Evolutionary conservation across 2,113 vertebrate species (phyloP), one percentile per base, ranked within the genome.

Genomic region (Syngnathoides biaculeatus): DNA sequence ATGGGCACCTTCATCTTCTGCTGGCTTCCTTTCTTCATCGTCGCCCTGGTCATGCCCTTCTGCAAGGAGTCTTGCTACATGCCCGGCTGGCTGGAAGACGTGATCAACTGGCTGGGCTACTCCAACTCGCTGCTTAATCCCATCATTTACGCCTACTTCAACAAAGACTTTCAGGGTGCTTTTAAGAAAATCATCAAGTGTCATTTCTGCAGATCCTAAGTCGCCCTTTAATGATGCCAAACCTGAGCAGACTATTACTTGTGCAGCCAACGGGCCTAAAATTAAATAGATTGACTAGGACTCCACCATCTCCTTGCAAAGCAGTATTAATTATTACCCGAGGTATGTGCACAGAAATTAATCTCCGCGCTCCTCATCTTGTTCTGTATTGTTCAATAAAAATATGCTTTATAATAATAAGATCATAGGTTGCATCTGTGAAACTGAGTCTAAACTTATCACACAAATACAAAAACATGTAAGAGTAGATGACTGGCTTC

Each of bases 61-160:
- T 99, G 97, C 81, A 90, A 89, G 68, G 72, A 68, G 61, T 90
- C 91, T 64, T 98, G 96, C 83, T 87, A 92, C 77, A 96, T 97
- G 94, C 97, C 97, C 64, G 77, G 85, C 24, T 94, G 93, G 90
- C 77, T 99, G 69, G 92, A 87, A 35, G 94, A 94, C 61, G 92
- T 99, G 43, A 97, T 99, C 68, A 98, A 96, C 89, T 98, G 97
- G 96, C 92, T 98, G 67, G 97, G 96, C 53, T 99, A 99, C 83
- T 98, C 96, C 86, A 99, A 98, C 90, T 98, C 97, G 1, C 86
- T 99, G 26, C 94, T 99, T 57, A 99, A 98, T 73, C 97, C 97
- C n/a, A 93, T 99, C 86, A 99, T 99, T 65, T 99, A 99, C 74
- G 97, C 97, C 12, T 99, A 98, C 83, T 98, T 98, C 87, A 98